phyloP scores from a whole-genome alignment of 2,888 invertebrate genomes.

The Lacanobia wlatinum region DNA sequence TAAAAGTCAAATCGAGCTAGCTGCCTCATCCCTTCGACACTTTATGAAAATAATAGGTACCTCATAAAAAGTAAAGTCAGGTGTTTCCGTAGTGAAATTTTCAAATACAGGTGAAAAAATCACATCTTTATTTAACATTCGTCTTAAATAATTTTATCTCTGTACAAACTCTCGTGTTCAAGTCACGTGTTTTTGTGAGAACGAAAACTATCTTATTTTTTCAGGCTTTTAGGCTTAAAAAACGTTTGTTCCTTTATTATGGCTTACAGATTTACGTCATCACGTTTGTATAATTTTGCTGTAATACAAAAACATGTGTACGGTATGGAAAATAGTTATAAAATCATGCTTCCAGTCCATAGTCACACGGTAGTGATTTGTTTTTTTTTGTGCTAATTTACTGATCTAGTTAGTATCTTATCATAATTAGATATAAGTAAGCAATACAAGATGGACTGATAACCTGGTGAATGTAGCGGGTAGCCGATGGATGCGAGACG shows the following conservation, averaged over 20 bases:
- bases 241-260: slow-evolving; percentile 22
- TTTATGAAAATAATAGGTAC: neutral
- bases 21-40: no score
- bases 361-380: neutral
- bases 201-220: slow-evolving; percentile 49
- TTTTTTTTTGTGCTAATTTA: neutral
- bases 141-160: slow-evolving; percentile 35
- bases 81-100: neutral
- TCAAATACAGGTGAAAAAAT: slow-evolving; percentile 19
- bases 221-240: slow-evolving; percentile 48
- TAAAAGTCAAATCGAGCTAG: no score
- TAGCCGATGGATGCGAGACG: no score
- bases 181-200: slow-evolving; percentile 31
- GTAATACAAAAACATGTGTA: neutral
- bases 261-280: slow-evolving; percentile 20
- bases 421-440: no score
- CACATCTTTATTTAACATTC: slow-evolving; percentile 23
- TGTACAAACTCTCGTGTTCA: slow-evolving; percentile 25
- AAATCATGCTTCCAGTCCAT: neutral
- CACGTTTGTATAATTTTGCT: slow-evolving; percentile 26
- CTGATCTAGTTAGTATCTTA: no score
- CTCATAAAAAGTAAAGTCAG: neutral
- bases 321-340: neutral
- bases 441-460: no score
- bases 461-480: no score